Percentiles rank a stretch among this genome's conserved stretches.
Conservation (phyloP, 2,113 vertebrate genomes). For the Sinocyclocheilus anshuiensis region DNA sequence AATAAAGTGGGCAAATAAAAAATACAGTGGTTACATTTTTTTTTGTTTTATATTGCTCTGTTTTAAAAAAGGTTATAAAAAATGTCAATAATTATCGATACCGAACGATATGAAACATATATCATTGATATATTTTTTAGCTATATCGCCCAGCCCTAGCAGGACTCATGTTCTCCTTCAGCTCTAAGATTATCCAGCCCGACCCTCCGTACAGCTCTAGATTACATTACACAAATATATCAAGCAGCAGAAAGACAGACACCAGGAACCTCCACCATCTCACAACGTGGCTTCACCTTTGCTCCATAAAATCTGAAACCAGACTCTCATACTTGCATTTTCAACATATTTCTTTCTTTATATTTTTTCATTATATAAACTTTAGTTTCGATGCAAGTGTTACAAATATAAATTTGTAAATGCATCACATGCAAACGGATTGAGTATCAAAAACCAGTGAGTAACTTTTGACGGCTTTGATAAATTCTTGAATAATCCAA, state of each 20-base stretch:
- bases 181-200: slow-evolving; percentile 20
- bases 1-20: too few relatives aligned
- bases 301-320: background rate
- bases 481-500: background rate
- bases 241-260: background rate
- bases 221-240: slow-evolving; percentile 30
- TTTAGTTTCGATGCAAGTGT: too few relatives aligned
- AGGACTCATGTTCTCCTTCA: slow-evolving; percentile 17
- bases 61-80: too few relatives aligned
- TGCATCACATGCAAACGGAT: background rate
- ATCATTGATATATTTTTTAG: too few relatives aligned
- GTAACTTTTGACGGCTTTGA: background rate
- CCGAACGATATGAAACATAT: too few relatives aligned
- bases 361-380: too few relatives aligned
- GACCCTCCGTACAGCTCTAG: background rate
- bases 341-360: background rate
- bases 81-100: too few relatives aligned
- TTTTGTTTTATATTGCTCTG: too few relatives aligned
- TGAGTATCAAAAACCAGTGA: background rate
- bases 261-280: background rate
- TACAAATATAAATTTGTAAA: background rate
- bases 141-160: too few relatives aligned
- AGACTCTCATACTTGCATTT: background rate
- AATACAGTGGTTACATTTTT: too few relatives aligned
- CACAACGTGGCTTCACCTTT: background rate